A percentile compares a stretch with the other conserved stretches of the same genome.
These are phyloP conservation scores for Macrobrachium rosenbergii DNA, from an alignment of 1,140 invertebrate species.

Conservation along the genomic window DNA sequence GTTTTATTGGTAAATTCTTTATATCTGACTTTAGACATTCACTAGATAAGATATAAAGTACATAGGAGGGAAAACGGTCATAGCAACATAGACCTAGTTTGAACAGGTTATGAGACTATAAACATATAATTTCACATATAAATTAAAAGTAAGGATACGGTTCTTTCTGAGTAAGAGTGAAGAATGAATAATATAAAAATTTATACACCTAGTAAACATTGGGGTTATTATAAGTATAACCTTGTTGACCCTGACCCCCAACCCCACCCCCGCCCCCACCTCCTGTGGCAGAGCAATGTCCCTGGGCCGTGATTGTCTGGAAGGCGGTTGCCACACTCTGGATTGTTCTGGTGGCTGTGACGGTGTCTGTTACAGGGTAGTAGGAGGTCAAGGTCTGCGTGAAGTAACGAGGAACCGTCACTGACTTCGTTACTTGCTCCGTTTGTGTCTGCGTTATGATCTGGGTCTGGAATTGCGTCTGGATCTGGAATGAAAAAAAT, in stretches of 20 bases:
- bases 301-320: slow-evolving; percentile 28
- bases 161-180: too few relatives aligned
- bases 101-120: too few relatives aligned
- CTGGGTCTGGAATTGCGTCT: slow-evolving; percentile 52
- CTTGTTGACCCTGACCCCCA: neutral
- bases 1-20: too few relatives aligned
- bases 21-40: too few relatives aligned
- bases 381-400: slow-evolving; percentile 49
- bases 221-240: too few relatives aligned
- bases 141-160: too few relatives aligned
- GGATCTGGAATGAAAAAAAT: slow-evolving; percentile 22
- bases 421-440: slow-evolving; percentile 35
- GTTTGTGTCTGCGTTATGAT: slow-evolving; percentile 27
- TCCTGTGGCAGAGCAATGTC: neutral
- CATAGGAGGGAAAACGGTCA: too few relatives aligned
- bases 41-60: too few relatives aligned
- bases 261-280: neutral
- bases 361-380: slow-evolving; percentile 41
- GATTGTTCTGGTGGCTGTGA: slow-evolving; percentile 2
- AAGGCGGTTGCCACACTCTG: slow-evolving; percentile 11
- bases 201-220: too few relatives aligned
- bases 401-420: slow-evolving; percentile 38
- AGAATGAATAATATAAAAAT: too few relatives aligned
- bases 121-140: too few relatives aligned
- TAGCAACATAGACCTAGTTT: too few relatives aligned